Base-by-base conservation (phyloP, 2,113 vertebrate genomes). In the Pampusana beccarii region DNA sequence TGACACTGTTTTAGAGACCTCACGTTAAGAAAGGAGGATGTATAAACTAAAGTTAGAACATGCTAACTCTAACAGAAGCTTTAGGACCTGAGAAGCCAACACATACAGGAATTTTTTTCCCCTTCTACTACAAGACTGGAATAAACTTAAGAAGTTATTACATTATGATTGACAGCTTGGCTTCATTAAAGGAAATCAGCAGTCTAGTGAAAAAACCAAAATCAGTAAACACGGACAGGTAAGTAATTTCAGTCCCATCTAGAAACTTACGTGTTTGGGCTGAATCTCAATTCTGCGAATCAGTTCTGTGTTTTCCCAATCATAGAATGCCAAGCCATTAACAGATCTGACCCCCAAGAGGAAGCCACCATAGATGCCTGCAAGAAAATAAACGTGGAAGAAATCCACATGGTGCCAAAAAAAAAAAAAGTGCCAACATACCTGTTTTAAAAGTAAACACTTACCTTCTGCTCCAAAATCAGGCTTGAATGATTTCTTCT, bases 241-340 rank as follows among this genome's bases (percentile, higher is more conserved):
- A 44, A 69, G 0, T 38, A 16, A 26, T 20, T 70, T 64, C 66
- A 77, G 58, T 73, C 5, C 26, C 33, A 74, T 6, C 4, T 31
- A 42, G 38, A 80, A 86, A 97, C 98, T 98, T 92, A 99, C 99
- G 0, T 99, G 99, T 97, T 99, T 99, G 82, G 99, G 99, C 94
- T 99, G 99, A 96, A 99, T 99, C 98, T 99, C 99, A 94, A 99
- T 99, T 95, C 99, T 99, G 78, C 99, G 99, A 91, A 99, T 98
- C 90, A 99, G 88, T 94, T 99, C 99, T 10, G 99, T 99, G 94
- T 99, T 99, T 44, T 99, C 99, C 99, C 99, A 99, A 82, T 99
- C 99, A 81, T 99, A 99, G 97, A 99, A 99, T 28, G 99, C 99
- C 95, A 99, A 97, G 38, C 99, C 99, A 91, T 99, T 99, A 42